These are phyloP conservation scores for Thumatha senex DNA, from an alignment of 2,888 invertebrate species.

Conservation along the genomic window DNA sequence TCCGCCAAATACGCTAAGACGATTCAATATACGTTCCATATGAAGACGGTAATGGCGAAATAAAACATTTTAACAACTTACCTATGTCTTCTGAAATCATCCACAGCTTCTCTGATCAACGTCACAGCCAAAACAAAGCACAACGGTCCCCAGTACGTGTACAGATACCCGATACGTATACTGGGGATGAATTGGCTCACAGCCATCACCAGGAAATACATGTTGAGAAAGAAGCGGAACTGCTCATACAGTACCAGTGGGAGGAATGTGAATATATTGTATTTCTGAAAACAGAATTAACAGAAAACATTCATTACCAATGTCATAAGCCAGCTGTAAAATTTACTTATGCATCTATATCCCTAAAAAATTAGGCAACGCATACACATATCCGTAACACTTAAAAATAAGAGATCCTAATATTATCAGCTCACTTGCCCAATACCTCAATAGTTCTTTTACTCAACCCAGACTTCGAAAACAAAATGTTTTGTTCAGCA, in stretches of 20 bases:
- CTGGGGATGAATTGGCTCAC: slow-evolving; percentile 98
- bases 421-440: no score
- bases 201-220: slow-evolving; percentile 99
- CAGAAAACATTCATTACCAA: not conserved
- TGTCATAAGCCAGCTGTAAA: no score
- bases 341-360: no score
- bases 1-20: no score
- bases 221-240: slow-evolving; percentile 99
- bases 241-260: slow-evolving; percentile 98
- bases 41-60: no score
- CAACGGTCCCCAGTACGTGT: slow-evolving; percentile 99
- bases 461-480: no score
- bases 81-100: slow-evolving; percentile 95
- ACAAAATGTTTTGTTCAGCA: no score
- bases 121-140: slow-evolving; percentile 98
- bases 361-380: no score
- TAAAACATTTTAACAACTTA: slow-evolving; percentile 30
- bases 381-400: no score
- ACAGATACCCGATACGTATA: slow-evolving; percentile 97
- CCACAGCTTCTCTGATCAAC: slow-evolving; percentile 97
- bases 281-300: slow-evolving; percentile 88
- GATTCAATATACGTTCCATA: no score
- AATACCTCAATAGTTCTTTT: no score
- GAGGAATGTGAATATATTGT: slow-evolving; percentile 95
- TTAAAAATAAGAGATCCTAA: no score